Evolutionary conservation across 2,888 invertebrate genomes (phyloP), one percentile per base, ranked within the genome.

Genomic region (Horisme vitalbata): DNA sequence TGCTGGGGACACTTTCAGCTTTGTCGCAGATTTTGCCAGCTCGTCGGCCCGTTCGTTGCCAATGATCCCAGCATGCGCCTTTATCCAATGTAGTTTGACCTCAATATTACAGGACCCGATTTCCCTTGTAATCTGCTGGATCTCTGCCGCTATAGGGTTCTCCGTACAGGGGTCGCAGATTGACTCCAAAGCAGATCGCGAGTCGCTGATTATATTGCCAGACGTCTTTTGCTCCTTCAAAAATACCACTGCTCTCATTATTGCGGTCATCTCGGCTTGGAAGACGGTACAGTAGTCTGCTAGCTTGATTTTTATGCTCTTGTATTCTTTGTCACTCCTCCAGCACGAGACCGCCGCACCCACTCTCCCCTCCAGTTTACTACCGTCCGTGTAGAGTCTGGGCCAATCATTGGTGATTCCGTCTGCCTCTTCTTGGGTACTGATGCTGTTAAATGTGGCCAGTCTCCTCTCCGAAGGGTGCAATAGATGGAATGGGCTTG

Each of bases 21-120:
- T 10, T 2, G 18, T 21, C 0, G 21, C 33, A 1, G 10, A 2
- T 4, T 33, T 33, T 2, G 33, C 33, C 7, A 33, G 8, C 8
- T 33, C 33, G 12, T 33, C 33, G 2, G 33, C 33, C 2, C 33
- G 20, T 4, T 33, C 33, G 21, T 33, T 33, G 4, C 21, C 33
- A 1, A 21, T 11, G 2, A 33, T 32, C 3, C 32, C 32, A 0
- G 9, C 32, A 14, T 33, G 33, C 1, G 33, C 33, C 12, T 12
- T 14, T 3, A 33, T 21, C 33, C 33, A 33, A 11, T 12, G 8
- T 2, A 33, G 12, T 1, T 10, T 2, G 6, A 21, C 21, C 18
- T 10, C 18, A 4, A 18, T 2, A 5, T 10, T 15, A 0, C 10
- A 10, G 1, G 3, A 6, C 3, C 9, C 1, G 3, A 7, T 1